Base-by-base conservation (phyloP, 2,888 invertebrate genomes). In the Tuberolachnus salignus region DNA sequence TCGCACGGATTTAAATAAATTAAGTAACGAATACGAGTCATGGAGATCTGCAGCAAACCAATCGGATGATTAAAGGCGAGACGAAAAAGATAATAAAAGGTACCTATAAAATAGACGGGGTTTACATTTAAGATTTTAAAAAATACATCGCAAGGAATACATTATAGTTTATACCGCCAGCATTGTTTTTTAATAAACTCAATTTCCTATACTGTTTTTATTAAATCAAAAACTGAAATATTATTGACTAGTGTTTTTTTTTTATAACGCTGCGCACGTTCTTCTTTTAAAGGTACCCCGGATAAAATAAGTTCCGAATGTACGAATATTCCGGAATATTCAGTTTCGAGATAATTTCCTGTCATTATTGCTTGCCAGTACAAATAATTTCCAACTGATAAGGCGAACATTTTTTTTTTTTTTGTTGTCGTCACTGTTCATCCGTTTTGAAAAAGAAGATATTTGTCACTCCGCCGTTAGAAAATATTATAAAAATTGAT, bases 121-220 rank as follows among this genome's bases (percentile, higher is more conserved):
- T n/a, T n/a, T n/a, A 34, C 34, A 34, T 6, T 34, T 34, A 59
- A 59, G 26, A 4, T 34, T 34, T 34, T 34, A 51, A 53, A 34
- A n/a, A n/a, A n/a, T n/a, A 51, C n/a, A 67, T 4, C 23, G 26
- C 21, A 46, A 11, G 49, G 46, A 23, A 21, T 14, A 49, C 8
- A 21, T 67, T 53, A 53, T 42, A 9, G 23, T 23, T 55, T 51
- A 49, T 61, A 49, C 8, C 59, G 2, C 11, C 6, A 34, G 42
- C 16, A 23, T 6, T 57, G n/a, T 70, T 70, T 44, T 21, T 42
- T 44, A 44, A 55, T 70, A 42, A 53, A n/a, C n/a, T n/a, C n/a
- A 70, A 55, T 66, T 49, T 44, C 44, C 10, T n/a, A 57, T n/a
- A 19, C 59, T 34, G 59, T 72, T 59, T 72, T 34, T 19, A 49